Evolutionary conservation across 1,140 invertebrate genomes (phyloP).

Genomic region (Heliconius melpomene): DNA sequence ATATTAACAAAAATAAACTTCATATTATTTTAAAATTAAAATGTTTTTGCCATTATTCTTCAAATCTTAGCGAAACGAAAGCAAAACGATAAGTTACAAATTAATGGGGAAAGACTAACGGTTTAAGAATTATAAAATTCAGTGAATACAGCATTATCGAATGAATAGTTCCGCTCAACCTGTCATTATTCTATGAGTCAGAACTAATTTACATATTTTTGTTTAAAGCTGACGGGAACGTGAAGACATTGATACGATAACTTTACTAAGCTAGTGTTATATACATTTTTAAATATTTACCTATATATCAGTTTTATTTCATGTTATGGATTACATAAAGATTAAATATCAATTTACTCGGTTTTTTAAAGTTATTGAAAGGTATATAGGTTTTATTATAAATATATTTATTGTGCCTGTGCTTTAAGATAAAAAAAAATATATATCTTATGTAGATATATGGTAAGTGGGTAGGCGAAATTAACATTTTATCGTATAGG

Average conservation of each 20-base stretch:
- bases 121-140: constrained; percentile 18
- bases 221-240: not conserved
- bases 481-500: too few relatives aligned
- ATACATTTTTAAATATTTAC: not conserved
- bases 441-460: too few relatives aligned
- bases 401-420: too few relatives aligned
- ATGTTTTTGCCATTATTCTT: not conserved
- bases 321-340: too few relatives aligned
- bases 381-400: too few relatives aligned
- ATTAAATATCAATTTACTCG: too few relatives aligned
- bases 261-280: not conserved
- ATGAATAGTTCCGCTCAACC: constrained; percentile 4
- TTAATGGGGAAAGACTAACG: not conserved
- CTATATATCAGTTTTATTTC: too few relatives aligned
- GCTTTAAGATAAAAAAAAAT: too few relatives aligned
- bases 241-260: not conserved
- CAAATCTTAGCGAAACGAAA: not conserved
- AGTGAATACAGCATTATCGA: constrained; percentile 21
- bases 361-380: too few relatives aligned
- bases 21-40: too few relatives aligned
- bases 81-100: not conserved
- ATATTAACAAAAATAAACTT: not conserved
- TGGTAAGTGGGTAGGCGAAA: too few relatives aligned
- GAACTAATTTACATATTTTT: constrained; percentile 2
- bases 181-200: constrained; percentile 19